A percentile compares a stretch with the other conserved stretches of the same genome.
These are phyloP conservation scores for Hippopotamyrus pictus DNA, from an alignment of 2,797 vertebrate species.

Conservation along the genomic window DNA sequence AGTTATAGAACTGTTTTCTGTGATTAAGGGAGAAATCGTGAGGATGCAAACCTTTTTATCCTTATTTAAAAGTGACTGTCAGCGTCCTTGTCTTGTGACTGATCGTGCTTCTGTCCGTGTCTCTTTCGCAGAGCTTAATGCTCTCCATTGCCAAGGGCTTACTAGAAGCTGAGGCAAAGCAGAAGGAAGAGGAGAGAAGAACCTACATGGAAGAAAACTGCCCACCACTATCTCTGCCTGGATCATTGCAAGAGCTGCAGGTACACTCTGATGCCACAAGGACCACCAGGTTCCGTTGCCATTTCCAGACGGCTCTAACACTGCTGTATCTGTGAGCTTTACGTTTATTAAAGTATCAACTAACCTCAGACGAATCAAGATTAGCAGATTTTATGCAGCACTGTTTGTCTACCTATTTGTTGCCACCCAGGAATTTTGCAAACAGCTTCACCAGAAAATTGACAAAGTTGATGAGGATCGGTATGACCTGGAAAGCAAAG, in stretches of 20 bases:
- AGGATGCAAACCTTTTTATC: not conserved
- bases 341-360: not conserved
- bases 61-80: not conserved
- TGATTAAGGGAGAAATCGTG: not conserved
- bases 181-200: slow-evolving; percentile 66
- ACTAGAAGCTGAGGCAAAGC: slow-evolving; percentile 72
- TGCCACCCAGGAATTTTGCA: slow-evolving; percentile 74
- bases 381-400: not conserved
- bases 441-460: slow-evolving; percentile 79
- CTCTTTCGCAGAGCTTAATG: slow-evolving; percentile 79
- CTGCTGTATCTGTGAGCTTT: not conserved
- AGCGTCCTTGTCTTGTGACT: not conserved
- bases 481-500: slow-evolving; percentile 80
- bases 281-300: not conserved
- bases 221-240: slow-evolving; percentile 65
- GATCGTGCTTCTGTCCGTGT: not conserved
- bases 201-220: slow-evolving; percentile 78
- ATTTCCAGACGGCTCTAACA: not conserved
- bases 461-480: slow-evolving; percentile 83
- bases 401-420: slow-evolving; percentile 1
- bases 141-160: slow-evolving; percentile 80
- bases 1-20: not conserved
- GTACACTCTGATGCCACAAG: slow-evolving; percentile 41
- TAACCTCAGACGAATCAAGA: not conserved
- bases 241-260: slow-evolving; percentile 78